These are phyloP conservation scores for Alectoris magna DNA, from an alignment of 2,797 vertebrate species.

Conservation along the genomic window DNA sequence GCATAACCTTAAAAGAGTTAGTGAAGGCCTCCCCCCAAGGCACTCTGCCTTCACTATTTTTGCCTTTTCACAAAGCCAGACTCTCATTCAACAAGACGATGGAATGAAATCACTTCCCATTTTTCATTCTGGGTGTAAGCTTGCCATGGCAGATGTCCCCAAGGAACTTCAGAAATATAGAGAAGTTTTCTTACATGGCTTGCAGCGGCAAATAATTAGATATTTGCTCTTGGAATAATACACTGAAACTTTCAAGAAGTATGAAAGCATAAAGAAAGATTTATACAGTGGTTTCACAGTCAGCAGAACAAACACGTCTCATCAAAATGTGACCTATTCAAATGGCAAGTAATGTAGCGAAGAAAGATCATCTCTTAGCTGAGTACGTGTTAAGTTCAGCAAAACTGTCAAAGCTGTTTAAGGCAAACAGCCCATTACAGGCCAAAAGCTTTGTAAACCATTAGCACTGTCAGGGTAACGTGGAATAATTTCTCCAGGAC, in stretches of 20 bases:
- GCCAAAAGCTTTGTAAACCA: slow-evolving; percentile 34
- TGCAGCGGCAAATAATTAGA: slow-evolving; percentile 53
- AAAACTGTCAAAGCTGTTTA: slow-evolving; percentile 51
- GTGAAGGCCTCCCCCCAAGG: neutral
- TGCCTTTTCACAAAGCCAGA: neutral
- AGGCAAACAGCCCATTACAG: slow-evolving; percentile 53
- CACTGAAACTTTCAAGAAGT: slow-evolving; percentile 7
- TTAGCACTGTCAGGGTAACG: slow-evolving; percentile 43
- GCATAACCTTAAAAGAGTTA: neutral
- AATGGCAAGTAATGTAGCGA: slow-evolving; percentile 43
- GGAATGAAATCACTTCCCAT: neutral
- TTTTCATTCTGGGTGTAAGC: neutral
- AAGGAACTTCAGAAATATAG: slow-evolving; percentile 14
- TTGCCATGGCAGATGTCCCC: neutral
- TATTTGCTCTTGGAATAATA: slow-evolving; percentile 48
- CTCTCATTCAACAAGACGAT: neutral
- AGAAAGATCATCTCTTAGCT: slow-evolving; percentile 47
- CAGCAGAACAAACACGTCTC: slow-evolving; percentile 39
- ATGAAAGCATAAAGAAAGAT: slow-evolving; percentile 4
- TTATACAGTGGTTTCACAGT: slow-evolving; percentile 10
- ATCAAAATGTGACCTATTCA: slow-evolving; percentile 71
- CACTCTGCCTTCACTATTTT: neutral
- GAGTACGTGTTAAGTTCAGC: slow-evolving; percentile 43
- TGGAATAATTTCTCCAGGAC: slow-evolving; percentile 32
- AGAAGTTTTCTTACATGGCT: neutral